A percentile compares a stretch with the other conserved stretches of the same genome.
phyloP scores from a whole-genome alignment of 2,113 vertebrate species.

The Ariopsis seemanni region DNA sequence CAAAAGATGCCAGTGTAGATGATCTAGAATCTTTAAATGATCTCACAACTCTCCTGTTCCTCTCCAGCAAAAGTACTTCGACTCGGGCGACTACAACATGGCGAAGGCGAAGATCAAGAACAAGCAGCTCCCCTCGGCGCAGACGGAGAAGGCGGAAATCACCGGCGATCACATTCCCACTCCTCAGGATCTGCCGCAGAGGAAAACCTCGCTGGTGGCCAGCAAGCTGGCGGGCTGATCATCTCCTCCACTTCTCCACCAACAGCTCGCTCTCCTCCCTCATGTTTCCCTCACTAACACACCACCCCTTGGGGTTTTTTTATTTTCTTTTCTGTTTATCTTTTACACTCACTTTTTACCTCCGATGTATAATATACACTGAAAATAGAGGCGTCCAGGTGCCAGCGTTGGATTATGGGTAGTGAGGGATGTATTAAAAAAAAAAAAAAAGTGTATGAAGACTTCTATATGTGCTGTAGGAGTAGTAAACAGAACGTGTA shows the following conservation, averaged over 20 bases:
- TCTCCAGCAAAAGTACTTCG: conserved; percentile 96
- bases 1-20: too few species aligned
- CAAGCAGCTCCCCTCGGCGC: conserved; percentile 88
- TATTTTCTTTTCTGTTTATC: conserved; percentile 37
- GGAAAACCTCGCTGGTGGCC: conserved; percentile 97
- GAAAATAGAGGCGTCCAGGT: conserved; percentile 40
- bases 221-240: conserved; percentile 97
- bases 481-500: conserved; percentile 70
- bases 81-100: conserved; percentile 99
- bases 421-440: conserved; percentile 35
- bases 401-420: conserved; percentile 18
- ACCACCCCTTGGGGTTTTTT: not conserved
- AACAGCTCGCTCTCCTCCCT: conserved; percentile 52
- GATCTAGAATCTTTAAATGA: too few species aligned
- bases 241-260: not conserved
- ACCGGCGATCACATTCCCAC: conserved; percentile 99
- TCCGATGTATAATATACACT: conserved; percentile 58
- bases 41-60: not conserved
- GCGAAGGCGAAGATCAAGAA: conserved; percentile 98
- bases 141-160: conserved; percentile 94
- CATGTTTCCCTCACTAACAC: conserved; percentile 65
- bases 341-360: conserved; percentile 63
- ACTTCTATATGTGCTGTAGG: conserved; percentile 52
- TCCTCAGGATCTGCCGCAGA: conserved; percentile 96
- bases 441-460: conserved; percentile 43